Percentiles rank a stretch among this genome's conserved stretches.
Conservation (phyloP, 2,888 invertebrate species). For the Ennomos fuscantarius region DNA sequence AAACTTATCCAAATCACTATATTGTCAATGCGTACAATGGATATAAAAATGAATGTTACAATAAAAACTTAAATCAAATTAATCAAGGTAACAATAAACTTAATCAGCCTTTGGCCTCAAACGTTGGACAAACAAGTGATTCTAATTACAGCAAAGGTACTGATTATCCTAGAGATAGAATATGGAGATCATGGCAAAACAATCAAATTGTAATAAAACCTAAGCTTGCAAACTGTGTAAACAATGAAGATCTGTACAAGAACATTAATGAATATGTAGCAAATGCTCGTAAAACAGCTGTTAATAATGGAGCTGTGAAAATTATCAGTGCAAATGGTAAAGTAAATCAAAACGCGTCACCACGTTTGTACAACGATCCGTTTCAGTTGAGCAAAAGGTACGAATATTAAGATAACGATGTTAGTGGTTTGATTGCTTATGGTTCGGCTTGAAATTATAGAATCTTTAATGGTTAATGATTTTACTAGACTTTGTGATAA, state of each 20-base stretch:
- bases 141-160: slow-evolving; percentile 1
- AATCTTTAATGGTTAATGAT: too few relatives aligned
- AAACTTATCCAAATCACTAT: slow-evolving; percentile 12
- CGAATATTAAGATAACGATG: slow-evolving; percentile 24
- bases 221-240: background rate
- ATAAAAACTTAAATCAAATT: background rate
- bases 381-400: slow-evolving; percentile 7
- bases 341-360: slow-evolving; percentile 22
- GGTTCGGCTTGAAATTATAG: too few relatives aligned
- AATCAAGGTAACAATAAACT: background rate
- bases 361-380: slow-evolving; percentile 10
- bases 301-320: slow-evolving; percentile 3
- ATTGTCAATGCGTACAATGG: slow-evolving; percentile 6
- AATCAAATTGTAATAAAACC: slow-evolving; percentile 27
- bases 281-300: background rate
- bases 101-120: slow-evolving; percentile 1
- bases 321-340: slow-evolving; percentile 5
- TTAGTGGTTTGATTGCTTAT: background rate
- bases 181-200: slow-evolving; percentile 41
- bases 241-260: slow-evolving; percentile 5
- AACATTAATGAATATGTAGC: slow-evolving; percentile 5
- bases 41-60: background rate
- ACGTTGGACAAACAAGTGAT: background rate
- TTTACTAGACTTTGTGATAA: too few relatives aligned
- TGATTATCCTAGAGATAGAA: slow-evolving; percentile 19